Base-by-base conservation (phyloP, 2,888 invertebrate genomes). In the Microctonus brassicae region DNA sequence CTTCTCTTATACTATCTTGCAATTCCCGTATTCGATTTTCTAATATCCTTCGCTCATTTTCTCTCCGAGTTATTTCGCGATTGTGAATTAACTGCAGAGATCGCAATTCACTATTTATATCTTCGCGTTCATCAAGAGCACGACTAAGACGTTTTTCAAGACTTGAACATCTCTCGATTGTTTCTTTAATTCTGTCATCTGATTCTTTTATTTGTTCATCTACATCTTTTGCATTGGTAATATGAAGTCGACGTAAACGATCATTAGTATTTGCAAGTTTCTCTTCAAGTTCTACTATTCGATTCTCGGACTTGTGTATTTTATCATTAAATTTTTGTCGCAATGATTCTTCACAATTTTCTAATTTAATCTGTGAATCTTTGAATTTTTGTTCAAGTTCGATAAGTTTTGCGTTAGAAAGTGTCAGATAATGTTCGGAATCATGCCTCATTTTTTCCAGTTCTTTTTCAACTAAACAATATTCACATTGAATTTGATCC, bases 51-150 rank as follows among this genome's bases (percentile, higher is more conserved):
- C 90, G 91, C 79, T 93, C 92, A 83, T 90, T 89, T 77, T 92
- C 91, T 39, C 91, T 85, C 10, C 90, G 88, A 77, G 90, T 90
- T 1, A 88, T 88, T 73, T 92, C 92, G 66, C 90, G 88, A 57
- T 91, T 88, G 75, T 91, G 90, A 17, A 88, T 86, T 36, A 89
- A 88, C 62, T 90, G 90, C 76, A 91, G 86, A 66, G 90, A 89
- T 55, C 91, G 90, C 63, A 93, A 86, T 78, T 93, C 91, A 72
- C 89, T 87, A 26, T 90, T 89, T 1, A 92, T 81, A 69, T 88
- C 89, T 78, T 92, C 91, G 77, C 90, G 91, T 78, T 86, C 87
- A 53, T 79, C 77, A 1, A 85, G 72, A 2, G 80, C 77, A 70
- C 79, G 78, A 5, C 80, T 73, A 33, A 87, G 75, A 61, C 82